Percentiles rank a stretch among this genome's conserved stretches.
phyloP scores from a whole-genome alignment of 2,797 vertebrate genomes.

The Trematomus bernacchii region DNA sequence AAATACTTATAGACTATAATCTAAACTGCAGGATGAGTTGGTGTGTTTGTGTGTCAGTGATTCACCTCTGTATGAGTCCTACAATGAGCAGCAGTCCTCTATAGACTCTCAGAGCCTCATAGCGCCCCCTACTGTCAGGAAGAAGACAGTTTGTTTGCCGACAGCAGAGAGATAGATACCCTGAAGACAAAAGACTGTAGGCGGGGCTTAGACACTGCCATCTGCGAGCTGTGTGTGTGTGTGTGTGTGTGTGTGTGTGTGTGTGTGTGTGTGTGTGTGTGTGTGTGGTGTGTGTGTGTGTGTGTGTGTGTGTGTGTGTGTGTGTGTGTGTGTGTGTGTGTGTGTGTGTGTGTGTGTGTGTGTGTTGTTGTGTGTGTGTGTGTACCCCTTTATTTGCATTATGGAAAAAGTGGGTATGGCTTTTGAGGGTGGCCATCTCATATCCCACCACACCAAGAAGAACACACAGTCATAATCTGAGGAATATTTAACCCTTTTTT shows the following conservation, averaged over 20 bases:
- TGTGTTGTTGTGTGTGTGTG: conserved; percentile 10
- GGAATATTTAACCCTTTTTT: not conserved
- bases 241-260: conserved; percentile 29
- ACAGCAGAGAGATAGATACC: conserved; percentile 77
- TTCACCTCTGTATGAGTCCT: conserved; percentile 14
- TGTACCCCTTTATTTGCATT: conserved; percentile 61
- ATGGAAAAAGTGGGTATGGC: conserved; percentile 50
- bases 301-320: conserved; percentile 20
- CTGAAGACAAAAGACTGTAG: conserved; percentile 84
- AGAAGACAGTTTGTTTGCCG: conserved; percentile 67
- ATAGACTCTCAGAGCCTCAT: conserved; percentile 53
- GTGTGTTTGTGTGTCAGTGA: conserved; percentile 2
- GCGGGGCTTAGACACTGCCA: conserved; percentile 81
- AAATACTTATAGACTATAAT: not conserved
- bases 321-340: conserved; percentile 14
- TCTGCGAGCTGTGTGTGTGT: conserved; percentile 70
- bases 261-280: conserved; percentile 18
- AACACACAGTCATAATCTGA: conserved; percentile 1
- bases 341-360: conserved; percentile 12
- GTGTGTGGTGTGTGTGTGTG: conserved; percentile 23
- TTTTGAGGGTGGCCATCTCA: conserved; percentile 29
- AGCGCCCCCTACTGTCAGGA: conserved; percentile 66
- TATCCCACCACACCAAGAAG: conserved; percentile 28
- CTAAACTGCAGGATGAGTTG: not conserved
- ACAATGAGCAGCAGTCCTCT: conserved; percentile 45